Conservation (phyloP, 1,140 invertebrate genomes). For the Drosophila rufa region DNA sequence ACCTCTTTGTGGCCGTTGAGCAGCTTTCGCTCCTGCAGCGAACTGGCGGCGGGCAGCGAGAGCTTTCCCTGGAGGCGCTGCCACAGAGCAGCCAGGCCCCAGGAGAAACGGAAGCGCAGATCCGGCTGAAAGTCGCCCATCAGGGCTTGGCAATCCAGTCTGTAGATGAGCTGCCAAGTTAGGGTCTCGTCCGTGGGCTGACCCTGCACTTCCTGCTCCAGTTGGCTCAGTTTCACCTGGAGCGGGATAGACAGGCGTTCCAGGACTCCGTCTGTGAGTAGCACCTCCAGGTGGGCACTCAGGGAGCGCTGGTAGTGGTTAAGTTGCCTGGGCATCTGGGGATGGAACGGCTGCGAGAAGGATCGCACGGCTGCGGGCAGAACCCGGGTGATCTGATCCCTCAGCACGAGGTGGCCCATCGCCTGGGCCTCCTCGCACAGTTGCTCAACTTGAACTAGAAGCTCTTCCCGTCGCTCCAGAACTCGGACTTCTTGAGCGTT, state of each 20-base stretch:
- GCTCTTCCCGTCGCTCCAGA: slow-evolving; percentile 92
- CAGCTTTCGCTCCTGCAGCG: slow-evolving; percentile 25
- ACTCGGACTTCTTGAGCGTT: slow-evolving; percentile 91
- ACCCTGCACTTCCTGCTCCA: slow-evolving; percentile 95
- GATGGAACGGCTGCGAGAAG: slow-evolving; percentile 95
- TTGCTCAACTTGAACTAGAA: slow-evolving; percentile 95
- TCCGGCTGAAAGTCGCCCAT: slow-evolving; percentile 98
- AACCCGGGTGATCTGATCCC: slow-evolving; percentile 95
- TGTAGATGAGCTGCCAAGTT: slow-evolving; percentile 94
- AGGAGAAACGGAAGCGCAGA: slow-evolving; percentile 96
- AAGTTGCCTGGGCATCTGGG: slow-evolving; percentile 91
- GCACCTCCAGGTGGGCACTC: slow-evolving; percentile 95
- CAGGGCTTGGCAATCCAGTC: slow-evolving; percentile 96
- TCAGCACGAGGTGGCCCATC: slow-evolving; percentile 94
- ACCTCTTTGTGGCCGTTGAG: slow-evolving; percentile 53
- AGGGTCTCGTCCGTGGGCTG: slow-evolving; percentile 95
- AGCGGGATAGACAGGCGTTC: slow-evolving; percentile 93
- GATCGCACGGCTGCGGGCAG: slow-evolving; percentile 95
- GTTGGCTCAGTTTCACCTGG: slow-evolving; percentile 93
- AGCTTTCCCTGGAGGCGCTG: slow-evolving; percentile 90
- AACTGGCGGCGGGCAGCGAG: slow-evolving; percentile 6
- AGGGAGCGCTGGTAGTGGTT: slow-evolving; percentile 97
- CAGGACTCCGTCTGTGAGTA: slow-evolving; percentile 93
- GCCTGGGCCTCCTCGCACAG: slow-evolving; percentile 97
- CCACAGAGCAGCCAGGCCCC: slow-evolving; percentile 94